A percentile compares a stretch with the other conserved stretches of the same genome.
phyloP scores from a whole-genome alignment of 2,797 vertebrate species.

The Aotus griseimembra region DNA sequence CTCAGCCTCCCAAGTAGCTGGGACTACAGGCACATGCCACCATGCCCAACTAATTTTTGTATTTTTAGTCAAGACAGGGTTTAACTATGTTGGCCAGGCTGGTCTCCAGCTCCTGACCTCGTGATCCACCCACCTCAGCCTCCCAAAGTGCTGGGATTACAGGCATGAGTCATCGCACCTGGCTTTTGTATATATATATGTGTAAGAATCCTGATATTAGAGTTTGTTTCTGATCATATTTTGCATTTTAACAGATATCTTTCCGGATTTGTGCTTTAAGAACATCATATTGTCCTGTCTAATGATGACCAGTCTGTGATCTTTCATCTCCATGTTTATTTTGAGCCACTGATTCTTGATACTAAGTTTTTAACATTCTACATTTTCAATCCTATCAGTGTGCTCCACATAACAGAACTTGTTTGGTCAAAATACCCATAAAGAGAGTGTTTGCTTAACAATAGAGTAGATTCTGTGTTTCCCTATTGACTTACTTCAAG shows the following conservation, averaged over 20 bases:
- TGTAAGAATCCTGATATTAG: not conserved
- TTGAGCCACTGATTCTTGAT: conserved; percentile 7
- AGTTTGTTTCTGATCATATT: conserved; percentile 1
- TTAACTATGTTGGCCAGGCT: not conserved
- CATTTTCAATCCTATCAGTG: conserved; percentile 25
- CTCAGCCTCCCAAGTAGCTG: not conserved
- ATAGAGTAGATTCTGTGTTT: conserved; percentile 37
- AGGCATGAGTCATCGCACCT: not conserved
- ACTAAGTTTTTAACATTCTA: not conserved
- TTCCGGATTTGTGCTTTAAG: conserved; percentile 14
- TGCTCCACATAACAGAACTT: not conserved
- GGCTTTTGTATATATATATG: not conserved
- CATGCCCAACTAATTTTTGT: not conserved
- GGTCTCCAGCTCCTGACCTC: not conserved
- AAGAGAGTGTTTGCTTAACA: conserved; percentile 14
- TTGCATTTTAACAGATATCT: conserved; percentile 29
- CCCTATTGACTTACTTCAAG: conserved; percentile 42
- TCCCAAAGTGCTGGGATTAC: not conserved
- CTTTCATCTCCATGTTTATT: conserved; percentile 3
- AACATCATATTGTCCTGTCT: not conserved
- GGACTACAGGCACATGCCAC: not conserved
- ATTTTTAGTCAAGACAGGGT: not conserved
- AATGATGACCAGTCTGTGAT: not conserved
- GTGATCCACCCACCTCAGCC: not conserved
- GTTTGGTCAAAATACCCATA: not conserved